Percentiles rank a stretch among this genome's conserved stretches.
phyloP scores from a whole-genome alignment of 2,888 invertebrate species.

The Drosophila borborema region DNA sequence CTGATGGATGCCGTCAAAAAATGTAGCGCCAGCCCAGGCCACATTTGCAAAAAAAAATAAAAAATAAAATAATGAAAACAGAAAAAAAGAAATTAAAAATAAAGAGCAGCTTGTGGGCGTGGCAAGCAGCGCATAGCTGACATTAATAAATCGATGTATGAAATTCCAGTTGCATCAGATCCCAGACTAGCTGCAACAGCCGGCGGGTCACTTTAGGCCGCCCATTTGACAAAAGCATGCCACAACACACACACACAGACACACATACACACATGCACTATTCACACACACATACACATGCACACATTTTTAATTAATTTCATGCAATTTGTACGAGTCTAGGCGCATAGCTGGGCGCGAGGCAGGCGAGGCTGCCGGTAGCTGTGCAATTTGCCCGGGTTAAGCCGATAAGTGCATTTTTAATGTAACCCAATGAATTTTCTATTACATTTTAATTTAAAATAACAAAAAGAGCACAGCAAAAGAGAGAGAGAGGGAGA shows the following conservation, averaged over 20 bases:
- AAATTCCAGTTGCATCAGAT: slow-evolving; percentile 55
- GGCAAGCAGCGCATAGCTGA: slow-evolving; percentile 66
- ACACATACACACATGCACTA: slow-evolving; percentile 21
- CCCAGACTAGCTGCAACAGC: slow-evolving; percentile 57
- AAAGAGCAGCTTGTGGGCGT: slow-evolving; percentile 30
- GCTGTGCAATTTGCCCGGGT: slow-evolving; percentile 69
- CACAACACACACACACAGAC: slow-evolving; percentile 44
- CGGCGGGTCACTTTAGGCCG: slow-evolving; percentile 75
- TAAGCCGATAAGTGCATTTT: slow-evolving; percentile 81
- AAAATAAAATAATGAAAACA: slow-evolving; percentile 10
- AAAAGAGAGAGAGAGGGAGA: background rate
- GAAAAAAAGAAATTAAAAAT: slow-evolving; percentile 6
- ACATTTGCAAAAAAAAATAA: slow-evolving; percentile 31
- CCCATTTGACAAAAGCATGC: slow-evolving; percentile 76
- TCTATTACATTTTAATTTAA: slow-evolving; percentile 81
- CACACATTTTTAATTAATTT: slow-evolving; percentile 79
- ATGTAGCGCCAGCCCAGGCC: slow-evolving; percentile 43
- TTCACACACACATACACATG: slow-evolving; percentile 27
- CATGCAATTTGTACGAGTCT: slow-evolving; percentile 75
- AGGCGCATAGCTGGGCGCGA: background rate
- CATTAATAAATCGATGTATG: slow-evolving; percentile 80
- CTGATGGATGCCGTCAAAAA: slow-evolving; percentile 78
- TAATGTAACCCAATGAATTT: slow-evolving; percentile 79
- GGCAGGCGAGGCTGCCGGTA: background rate
- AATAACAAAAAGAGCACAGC: slow-evolving; percentile 58